Base-by-base conservation (phyloP, 2,797 vertebrate species). In the Pachyuromys duprasi region DNA sequence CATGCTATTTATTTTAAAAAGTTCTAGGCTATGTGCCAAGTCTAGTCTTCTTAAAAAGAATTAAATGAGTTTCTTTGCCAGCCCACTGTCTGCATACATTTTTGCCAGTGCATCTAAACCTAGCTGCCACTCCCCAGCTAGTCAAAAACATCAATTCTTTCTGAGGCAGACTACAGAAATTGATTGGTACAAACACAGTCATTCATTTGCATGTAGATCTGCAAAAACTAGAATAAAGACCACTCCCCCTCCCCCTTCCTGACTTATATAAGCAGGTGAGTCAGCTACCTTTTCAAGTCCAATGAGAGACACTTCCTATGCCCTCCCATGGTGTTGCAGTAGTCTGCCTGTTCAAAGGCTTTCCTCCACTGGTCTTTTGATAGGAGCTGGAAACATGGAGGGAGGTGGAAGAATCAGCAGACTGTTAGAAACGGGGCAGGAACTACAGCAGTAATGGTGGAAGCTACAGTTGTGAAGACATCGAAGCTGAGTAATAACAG, bases 271-370 rank as follows among this genome's bases (percentile, higher is more conserved):
- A 75, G 87, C 57, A 26, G 22, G 31, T 11, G 20, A 60, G 36
- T 89, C 36, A 24, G 28, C 20, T 49, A 18, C 14, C 36, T 49
- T 89, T 63, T 24, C 55, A 31, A 33, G 60, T 33, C 82, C 31
- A 4, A 4, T 6, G 5, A 31, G 70, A 62, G 53, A 63, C 20
- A 89, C 31, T 49, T 63, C 18, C 28, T 9, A 2, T 6, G 31
- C 3, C 9, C 2, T 15, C 57, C 18, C 8, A 5, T 3, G 4
- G 57, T 63, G 4, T 36, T 17, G 13, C 14, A 5, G 3, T 18
- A n/a, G 31, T n/a, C 74, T 18, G 42, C 42, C 60, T 33, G 57
- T 49, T 65, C 18, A 36, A 78, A 78, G 60, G 20, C 60, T 78
- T 75, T 78, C 62, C 42, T 53, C 22, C 14, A 42, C 2, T 28